A percentile compares a stretch with the other conserved stretches of the same genome.
phyloP scores from a whole-genome alignment of 2,797 vertebrate species.

The Heterohyrax brucei region DNA sequence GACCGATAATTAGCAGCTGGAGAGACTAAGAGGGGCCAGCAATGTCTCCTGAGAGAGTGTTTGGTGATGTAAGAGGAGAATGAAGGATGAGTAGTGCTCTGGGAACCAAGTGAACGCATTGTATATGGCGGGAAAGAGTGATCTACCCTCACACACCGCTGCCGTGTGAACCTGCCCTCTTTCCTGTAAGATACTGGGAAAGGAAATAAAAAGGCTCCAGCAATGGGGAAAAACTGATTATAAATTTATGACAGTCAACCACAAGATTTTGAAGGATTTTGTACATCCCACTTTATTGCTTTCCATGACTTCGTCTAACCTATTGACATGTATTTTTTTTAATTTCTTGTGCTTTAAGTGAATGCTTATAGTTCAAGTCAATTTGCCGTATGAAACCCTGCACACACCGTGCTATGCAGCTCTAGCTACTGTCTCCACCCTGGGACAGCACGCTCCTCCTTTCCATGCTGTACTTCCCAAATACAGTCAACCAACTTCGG shows the following conservation, averaged over 20 bases:
- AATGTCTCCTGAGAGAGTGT: background rate
- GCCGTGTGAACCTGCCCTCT: background rate
- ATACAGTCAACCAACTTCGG: too few species aligned
- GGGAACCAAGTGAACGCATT: background rate
- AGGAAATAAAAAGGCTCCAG: background rate
- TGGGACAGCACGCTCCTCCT: too few species aligned
- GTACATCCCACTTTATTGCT: background rate
- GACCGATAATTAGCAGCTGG: background rate
- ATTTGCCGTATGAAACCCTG: too few species aligned
- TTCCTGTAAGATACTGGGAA: background rate
- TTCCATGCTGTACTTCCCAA: too few species aligned
- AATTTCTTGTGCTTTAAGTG: too few species aligned
- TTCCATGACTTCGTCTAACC: background rate
- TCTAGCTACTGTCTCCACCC: too few species aligned
- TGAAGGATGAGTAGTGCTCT: background rate
- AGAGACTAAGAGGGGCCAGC: background rate
- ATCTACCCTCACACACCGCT: background rate
- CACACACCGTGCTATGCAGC: too few species aligned
- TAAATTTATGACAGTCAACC: background rate
- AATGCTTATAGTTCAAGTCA: too few species aligned
- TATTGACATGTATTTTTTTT: background rate
- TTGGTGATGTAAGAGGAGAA: background rate
- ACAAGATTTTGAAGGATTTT: slow-evolving; percentile 7
- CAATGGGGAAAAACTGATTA: background rate
- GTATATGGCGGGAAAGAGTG: background rate